Evolutionary conservation across 2,113 vertebrate species (phyloP).

Genomic region (Xenopus laevis): DNA sequence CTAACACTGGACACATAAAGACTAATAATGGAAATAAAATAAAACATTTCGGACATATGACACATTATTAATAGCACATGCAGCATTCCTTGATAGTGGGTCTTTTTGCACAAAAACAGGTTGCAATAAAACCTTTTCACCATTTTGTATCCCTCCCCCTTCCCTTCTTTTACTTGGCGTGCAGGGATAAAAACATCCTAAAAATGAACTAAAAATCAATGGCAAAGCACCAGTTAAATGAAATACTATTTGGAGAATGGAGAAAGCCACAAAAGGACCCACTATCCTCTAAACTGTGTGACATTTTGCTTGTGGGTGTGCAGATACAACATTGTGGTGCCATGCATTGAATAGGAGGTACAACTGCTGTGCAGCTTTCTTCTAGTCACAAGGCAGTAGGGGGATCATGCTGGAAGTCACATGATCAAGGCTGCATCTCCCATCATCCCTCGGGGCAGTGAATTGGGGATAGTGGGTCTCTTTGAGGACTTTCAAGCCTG

Average conservation of each 20-base stretch:
- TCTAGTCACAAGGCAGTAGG: constrained; percentile 89
- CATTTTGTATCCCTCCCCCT: constrained; percentile 27
- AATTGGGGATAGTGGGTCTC: constrained; percentile 99
- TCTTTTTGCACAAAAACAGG: constrained; percentile 87
- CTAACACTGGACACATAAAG: constrained; percentile 47
- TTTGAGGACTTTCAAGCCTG: constrained; percentile 99
- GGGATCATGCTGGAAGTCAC: constrained; percentile 86
- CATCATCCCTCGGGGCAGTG: constrained; percentile 91
- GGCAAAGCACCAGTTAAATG: constrained; percentile 69
- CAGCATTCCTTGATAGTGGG: constrained; percentile 94
- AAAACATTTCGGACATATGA: constrained; percentile 71
- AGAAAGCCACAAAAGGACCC: constrained; percentile 99
- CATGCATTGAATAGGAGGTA: constrained; percentile 85
- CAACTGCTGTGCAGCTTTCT: constrained; percentile 86
- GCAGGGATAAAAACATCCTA: neutral
- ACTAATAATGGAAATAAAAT: constrained; percentile 49
- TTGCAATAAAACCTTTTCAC: constrained; percentile 54
- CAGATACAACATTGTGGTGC: constrained; percentile 67
- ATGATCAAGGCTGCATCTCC: constrained; percentile 93
- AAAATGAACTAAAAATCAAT: neutral
- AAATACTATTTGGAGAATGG: constrained; percentile 63
- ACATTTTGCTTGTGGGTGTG: constrained; percentile 66
- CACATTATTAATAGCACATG: constrained; percentile 72
- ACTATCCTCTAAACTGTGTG: constrained; percentile 84
- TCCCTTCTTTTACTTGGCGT: neutral